Evolutionary conservation across 1,140 invertebrate species (phyloP), one percentile per base, ranked within the genome.

Genomic region (Branchinecta lynchi): DNA sequence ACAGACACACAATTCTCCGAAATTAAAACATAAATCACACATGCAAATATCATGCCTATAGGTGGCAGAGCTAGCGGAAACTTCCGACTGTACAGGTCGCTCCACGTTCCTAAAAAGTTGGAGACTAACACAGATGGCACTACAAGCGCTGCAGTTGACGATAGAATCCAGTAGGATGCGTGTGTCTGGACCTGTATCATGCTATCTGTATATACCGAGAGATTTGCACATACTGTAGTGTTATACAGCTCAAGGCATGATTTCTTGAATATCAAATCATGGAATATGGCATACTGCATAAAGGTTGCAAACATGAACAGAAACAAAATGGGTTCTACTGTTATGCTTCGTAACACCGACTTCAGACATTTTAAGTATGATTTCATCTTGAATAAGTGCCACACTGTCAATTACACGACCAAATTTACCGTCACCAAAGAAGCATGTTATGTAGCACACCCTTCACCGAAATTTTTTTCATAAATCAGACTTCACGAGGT

Each of bases 251-350:
- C 66, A 6, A 74, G 17, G 70, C 80, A 82, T 7, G 78, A 76
- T 73, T 81, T 81, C 9, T 73, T 70, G 70, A 77, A 81, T 3
- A 81, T 74, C 20, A 82, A 72, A 70, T 80, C 79, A 74, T 82
- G 81, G 43, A 80, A 74, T 3, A 79, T 76, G 15, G 78, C 76
- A 66, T 76, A 77, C 66, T 80, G 76, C 60, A 80, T 76, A 72
- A 79, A 82, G 9, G 76, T 76, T 12, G 78, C 77, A 43, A 82
- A 72, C 78, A 82, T 81, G 73, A 79, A 81, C 10, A 82, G 71
- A 71, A 83, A 79, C 17, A 81, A 72, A 12, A 82, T 77, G 6
- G 81, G 81, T 72, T 83, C 81, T 7, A 83, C 81, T 0, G 81
- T 71, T 17, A 71, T 60, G 3, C 51, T 32, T 32, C 32, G 32